phyloP scores from a whole-genome alignment of 1,140 invertebrate genomes.

The Harlomillsia oculata region DNA sequence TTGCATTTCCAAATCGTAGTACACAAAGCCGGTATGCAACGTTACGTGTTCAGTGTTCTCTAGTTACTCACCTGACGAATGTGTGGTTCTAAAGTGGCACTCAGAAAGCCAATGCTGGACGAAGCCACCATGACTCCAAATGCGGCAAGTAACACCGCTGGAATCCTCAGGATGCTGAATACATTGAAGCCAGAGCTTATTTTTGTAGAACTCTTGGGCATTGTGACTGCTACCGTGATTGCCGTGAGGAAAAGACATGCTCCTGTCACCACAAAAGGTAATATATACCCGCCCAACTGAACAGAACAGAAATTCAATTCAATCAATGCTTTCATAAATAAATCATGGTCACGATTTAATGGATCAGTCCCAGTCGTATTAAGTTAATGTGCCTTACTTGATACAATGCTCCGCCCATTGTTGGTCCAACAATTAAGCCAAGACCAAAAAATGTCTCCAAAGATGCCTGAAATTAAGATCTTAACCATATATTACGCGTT shows the following conservation, averaged over 20 bases:
- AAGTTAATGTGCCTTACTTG: too few relatives aligned
- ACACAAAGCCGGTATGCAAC: too few relatives aligned
- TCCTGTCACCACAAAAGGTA: slow-evolving; percentile 53
- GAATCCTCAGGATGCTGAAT: slow-evolving; percentile 53
- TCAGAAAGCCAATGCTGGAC: slow-evolving; percentile 69
- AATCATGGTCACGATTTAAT: too few relatives aligned
- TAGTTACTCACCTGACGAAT: slow-evolving; percentile 59
- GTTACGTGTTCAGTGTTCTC: too few relatives aligned
- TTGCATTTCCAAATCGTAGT: too few relatives aligned
- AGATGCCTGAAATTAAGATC: slow-evolving; percentile 41
- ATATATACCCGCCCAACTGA: slow-evolving; percentile 48
- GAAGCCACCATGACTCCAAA: slow-evolving; percentile 62
- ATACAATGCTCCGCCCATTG: slow-evolving; percentile 48
- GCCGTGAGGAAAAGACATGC: slow-evolving; percentile 44
- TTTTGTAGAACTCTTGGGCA: slow-evolving; percentile 36
- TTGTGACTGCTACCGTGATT: slow-evolving; percentile 41
- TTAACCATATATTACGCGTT: not conserved
- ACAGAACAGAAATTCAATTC: not conserved
- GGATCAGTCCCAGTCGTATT: too few relatives aligned
- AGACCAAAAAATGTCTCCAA: slow-evolving; percentile 55
- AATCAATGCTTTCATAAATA: too few relatives aligned
- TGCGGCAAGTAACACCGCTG: slow-evolving; percentile 56
- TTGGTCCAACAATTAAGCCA: slow-evolving; percentile 50
- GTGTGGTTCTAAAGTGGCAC: slow-evolving; percentile 72
- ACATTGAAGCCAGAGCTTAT: slow-evolving; percentile 38